Evolutionary conservation across 2,797 vertebrate species (phyloP), one percentile per base, ranked within the genome.

Genomic region (Dromococcyx pavoninus): DNA sequence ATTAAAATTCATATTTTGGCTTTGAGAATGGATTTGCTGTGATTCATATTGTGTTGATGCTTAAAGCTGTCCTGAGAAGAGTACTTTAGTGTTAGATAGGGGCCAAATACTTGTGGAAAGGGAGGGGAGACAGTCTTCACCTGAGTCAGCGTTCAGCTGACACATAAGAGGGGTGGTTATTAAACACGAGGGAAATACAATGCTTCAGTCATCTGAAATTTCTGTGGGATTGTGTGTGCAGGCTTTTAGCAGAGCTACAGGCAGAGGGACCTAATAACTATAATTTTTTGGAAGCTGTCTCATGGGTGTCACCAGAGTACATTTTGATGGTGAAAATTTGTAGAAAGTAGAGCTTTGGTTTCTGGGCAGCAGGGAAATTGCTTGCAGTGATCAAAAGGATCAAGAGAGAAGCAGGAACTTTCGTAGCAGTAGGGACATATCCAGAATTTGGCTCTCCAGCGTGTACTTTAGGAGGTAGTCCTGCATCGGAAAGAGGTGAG

Each of bases 191-290:
- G 58, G 79, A 91, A 92, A 83, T 91, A 79, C 44, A 95, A 7
- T 84, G 88, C 83, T 92, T 86, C 92, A 79, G 82, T 78, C 89
- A 77, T 93, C 85, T 84, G 79, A 91, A 92, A 91, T 93, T 88
- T 94, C 82, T 60, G 0, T 27, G 91, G 86, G 88, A 86, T 43
- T 90, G 89, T 91, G 66, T 0, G 2, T 41, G 51, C 15, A 61
- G 73, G 79, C 67, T 81, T 92, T 73, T 77, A 84, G 28, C 33
- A 60, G 70, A 16, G 17, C 80, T 82, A 22, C 0, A 1, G 37
- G 48, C n/a, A 85, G 88, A 64, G 8, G 33, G 30, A 89, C 73
- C 27, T 73, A 88, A 57, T 84, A 91, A 72, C 74, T 75, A 37
- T 85, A 39, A 57, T 70, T 91, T 75, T 75, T 78, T 72, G 64